Evolutionary conservation across 1,140 invertebrate genomes (phyloP), one percentile per base, ranked within the genome.

Genomic region (Portunus trituberculatus): DNA sequence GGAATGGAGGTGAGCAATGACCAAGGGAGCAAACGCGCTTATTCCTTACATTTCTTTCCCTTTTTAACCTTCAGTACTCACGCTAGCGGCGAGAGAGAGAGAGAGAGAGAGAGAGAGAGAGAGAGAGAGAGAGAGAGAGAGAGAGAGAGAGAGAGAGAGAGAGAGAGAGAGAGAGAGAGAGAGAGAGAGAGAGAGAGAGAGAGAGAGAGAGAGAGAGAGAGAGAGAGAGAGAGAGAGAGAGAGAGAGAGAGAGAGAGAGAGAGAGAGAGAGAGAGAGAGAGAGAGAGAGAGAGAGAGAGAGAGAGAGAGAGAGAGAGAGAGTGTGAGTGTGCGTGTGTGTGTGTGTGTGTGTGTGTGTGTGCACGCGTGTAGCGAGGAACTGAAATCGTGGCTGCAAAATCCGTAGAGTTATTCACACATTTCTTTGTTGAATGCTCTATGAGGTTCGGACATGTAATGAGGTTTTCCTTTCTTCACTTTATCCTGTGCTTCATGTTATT

Each of bases 201-300:
- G 48, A 7, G 48, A 7, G 48, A 52, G 48, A n/a, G n/a, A n/a
- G n/a, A n/a, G n/a, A n/a, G n/a, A n/a, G n/a, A n/a, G n/a, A n/a
- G n/a, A n/a, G n/a, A n/a, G n/a, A n/a, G n/a, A n/a, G n/a, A n/a
- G n/a, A n/a, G n/a, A n/a, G n/a, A n/a, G n/a, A n/a, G 83, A 84
- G 83, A 84, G 83, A 87, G 84, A 87, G 84, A 87, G 84, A 87
- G 84, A 87, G 29, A 87, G 84, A 87, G 84, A 87, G 84, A 87
- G 84, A 87, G 84, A 87, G 84, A 87, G 84, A 87, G 83, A 87
- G 52, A 48, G 89, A 48, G 45, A 91, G 45, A 52, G 52, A 67
- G 29, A 28, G 46, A 52, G 29, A 91, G 89, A 46, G 28, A 91
- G 28, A 91, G 32, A 52, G 46, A 52, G 67, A 76, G 67, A 76